phyloP scores from a whole-genome alignment of 2,888 invertebrate species.

The Ichneumon xanthorius region DNA sequence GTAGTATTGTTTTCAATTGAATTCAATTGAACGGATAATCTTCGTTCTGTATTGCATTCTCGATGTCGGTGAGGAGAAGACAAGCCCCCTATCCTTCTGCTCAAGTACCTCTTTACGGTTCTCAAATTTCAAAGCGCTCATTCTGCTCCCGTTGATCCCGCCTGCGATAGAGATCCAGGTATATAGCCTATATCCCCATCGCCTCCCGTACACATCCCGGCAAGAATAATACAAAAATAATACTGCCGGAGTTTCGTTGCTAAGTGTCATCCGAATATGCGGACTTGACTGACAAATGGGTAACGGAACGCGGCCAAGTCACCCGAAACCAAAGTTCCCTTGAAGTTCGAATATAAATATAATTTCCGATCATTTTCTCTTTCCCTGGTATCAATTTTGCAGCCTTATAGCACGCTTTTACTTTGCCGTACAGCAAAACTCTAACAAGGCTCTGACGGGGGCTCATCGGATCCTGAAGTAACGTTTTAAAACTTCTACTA shows the following conservation, averaged over 20 bases:
- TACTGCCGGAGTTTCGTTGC: neutral
- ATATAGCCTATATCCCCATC: neutral
- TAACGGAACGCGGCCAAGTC: neutral
- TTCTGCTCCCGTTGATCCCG: conserved; percentile 11
- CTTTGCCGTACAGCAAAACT: no score
- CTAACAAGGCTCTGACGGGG: no score
- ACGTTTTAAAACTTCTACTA: no score
- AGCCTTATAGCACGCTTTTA: no score
- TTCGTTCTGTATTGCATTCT: neutral
- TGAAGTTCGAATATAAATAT: neutral
- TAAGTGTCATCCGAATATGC: neutral
- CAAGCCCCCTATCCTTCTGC: conserved; percentile 15
- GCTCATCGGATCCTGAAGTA: no score
- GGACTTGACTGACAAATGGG: neutral
- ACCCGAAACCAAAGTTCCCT: neutral
- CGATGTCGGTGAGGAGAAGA: conserved; percentile 17
- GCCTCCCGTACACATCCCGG: neutral
- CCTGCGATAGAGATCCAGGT: conserved; percentile 9
- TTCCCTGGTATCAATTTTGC: no score
- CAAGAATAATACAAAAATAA: neutral
- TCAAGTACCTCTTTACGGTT: conserved; percentile 22
- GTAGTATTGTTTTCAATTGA: conserved; percentile 10
- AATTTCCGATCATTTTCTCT: neutral
- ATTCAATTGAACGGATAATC: conserved; percentile 24
- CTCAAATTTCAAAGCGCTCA: conserved; percentile 20